Evolutionary conservation across 1,140 invertebrate genomes (phyloP).

Genomic region (Hirudo medicinalis): DNA sequence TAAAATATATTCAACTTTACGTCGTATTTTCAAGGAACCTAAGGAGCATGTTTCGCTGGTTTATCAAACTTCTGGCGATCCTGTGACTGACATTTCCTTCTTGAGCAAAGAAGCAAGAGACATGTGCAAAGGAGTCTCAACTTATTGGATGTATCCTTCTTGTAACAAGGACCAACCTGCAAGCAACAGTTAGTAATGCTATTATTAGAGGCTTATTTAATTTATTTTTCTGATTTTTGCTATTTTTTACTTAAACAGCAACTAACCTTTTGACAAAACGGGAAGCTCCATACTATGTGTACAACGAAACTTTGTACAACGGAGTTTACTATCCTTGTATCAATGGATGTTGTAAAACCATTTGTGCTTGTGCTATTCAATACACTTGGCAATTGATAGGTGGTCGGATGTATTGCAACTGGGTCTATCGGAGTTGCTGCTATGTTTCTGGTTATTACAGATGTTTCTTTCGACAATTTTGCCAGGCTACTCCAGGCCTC

Average conservation of each 20-base stretch:
- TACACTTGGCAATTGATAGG: background rate
- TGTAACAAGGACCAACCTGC: background rate
- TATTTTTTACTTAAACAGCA: background rate
- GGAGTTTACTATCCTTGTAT: background rate
- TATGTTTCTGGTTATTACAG: too few species aligned
- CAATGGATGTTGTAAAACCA: conserved; percentile 15
- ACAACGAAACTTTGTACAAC: background rate
- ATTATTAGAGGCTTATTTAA: background rate
- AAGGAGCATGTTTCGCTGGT: background rate
- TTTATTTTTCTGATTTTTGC: background rate
- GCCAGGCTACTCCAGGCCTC: too few species aligned
- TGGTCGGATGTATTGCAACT: conserved; percentile 5
- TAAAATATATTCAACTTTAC: too few species aligned
- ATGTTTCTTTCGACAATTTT: too few species aligned
- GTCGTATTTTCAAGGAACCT: background rate
- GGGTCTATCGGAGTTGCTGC: background rate
- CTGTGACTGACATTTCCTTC: conserved; percentile 15
- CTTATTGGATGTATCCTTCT: conserved; percentile 15
- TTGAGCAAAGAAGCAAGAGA: conserved; percentile 5
- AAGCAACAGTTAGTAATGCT: background rate
- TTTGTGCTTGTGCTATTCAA: conserved; percentile 1
- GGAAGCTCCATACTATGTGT: background rate
- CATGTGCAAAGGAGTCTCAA: conserved; percentile 14
- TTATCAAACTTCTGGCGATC: conserved; percentile 6
- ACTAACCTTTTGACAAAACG: background rate